Base-by-base conservation (phyloP, 1,140 invertebrate genomes). In the Himalopsyche phryganea region DNA sequence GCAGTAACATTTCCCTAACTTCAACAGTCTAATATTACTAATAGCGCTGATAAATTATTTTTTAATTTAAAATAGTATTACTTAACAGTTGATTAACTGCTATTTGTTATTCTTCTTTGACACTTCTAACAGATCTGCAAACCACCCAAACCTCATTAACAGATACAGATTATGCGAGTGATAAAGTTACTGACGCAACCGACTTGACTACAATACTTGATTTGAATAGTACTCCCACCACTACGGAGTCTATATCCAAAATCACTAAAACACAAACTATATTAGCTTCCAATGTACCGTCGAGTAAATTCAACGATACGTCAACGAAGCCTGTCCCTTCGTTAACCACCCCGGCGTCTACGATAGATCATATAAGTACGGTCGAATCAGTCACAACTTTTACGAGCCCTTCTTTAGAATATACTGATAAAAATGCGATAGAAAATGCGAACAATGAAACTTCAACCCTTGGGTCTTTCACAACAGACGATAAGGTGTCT, bases 91-190 rank as follows among this genome's bases (percentile, higher is more conserved):
- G 17, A 63, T 59, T 63, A 64, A 60, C 61, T 53, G 18, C 19
- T 55, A 60, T 54, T 46, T 57, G 42, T 64, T 64, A 49, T 64
- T 59, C 36, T 63, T 58, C 51, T 63, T 58, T 64, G 61, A 64
- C 58, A 55, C 42, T 64, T 64, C 61, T 64, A 58, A 64, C 61
- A 64, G 61, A 64, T 64, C 57, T 59, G 58, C 52, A 64, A 51
- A 56, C 58, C 47, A 64, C 58, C 40, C 61, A 64, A 64, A 60
- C 41, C 23, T 28, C 57, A 57, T 58, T 64, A 64, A 64, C 50
- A 40, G 53, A 59, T 49, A 42, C 41, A 47, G 35, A 6, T n/a
- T 42, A n/a, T 14, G 49, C 47, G 11, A 33, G 15, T 44, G 35
- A 20, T 10, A 58, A 41, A 48, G 23, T 14, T 33, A 59, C 35